Evolutionary conservation across 2,888 invertebrate species (phyloP), one percentile per base, ranked within the genome.

Genomic region (Caenorhabditis macrosperma): DNA sequence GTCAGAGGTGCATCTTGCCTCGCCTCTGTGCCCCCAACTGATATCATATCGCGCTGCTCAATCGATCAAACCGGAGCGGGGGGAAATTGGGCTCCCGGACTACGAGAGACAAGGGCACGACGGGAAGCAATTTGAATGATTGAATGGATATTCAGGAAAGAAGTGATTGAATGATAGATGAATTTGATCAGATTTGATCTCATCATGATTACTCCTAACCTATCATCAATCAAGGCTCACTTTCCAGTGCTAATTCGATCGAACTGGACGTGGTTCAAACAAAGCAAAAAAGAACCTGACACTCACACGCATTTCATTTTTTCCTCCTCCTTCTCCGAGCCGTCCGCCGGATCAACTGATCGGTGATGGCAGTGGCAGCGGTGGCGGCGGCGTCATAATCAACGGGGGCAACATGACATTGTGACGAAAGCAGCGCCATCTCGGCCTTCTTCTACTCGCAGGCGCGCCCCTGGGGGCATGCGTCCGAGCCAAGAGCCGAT

Each of bases 371-470:
- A 54, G 55, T 38, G 69, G 48, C 24, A 30, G 48, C 41, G 30
- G 69, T 35, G 50, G 55, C 22, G 61, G 71, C 63, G 74, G 64
- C 64, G 74, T 74, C 64, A 74, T 74, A 74, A 74, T 74, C 74
- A 66, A 75, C 60, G 20, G n/a, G n/a, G n/a, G 54, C 67, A 67
- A 66, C 66, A 75, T 67, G 75, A 75, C 75, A 75, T 75, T 75
- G 67, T 75, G 75, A 75, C 75, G 75, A 75, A 67, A 75, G 75
- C 75, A 75, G 44, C 44, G 59, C 24, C 30, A 64, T 48, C 57
- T 59, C 64, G 55, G 33, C 48, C 64, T 72, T 72, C 57, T 38
- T 63, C 63, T 48, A 24, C 46, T 26, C 30, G 28, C 26, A 22
- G 72, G 55, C 55, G 64, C 57, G 3, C 17, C 46, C 74, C 57